Evolutionary conservation across 64 coral and sea anemone genomes (phyloP).

Genomic region (Acropora tenuis): DNA sequence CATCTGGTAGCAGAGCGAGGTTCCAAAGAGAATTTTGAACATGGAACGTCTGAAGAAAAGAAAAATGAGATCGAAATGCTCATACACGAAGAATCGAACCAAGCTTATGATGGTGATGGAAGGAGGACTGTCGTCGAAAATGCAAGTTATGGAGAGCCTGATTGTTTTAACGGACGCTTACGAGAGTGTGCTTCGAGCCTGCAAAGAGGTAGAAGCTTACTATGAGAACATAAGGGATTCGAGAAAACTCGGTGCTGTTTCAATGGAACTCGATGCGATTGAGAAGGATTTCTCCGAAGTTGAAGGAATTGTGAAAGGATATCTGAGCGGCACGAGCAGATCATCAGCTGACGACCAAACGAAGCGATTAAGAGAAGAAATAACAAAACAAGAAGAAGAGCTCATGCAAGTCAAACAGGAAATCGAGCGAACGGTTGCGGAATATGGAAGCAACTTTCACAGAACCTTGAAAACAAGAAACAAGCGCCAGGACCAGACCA

Average conservation of each 20-base stretch:
- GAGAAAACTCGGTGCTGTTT: not conserved
- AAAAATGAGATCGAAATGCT: slow-evolving; percentile 1
- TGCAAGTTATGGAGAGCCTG: slow-evolving; percentile 41
- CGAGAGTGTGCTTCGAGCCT: not conserved
- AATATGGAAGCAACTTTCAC: not conserved
- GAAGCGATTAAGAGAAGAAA: slow-evolving; percentile 10
- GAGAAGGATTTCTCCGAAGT: not conserved
- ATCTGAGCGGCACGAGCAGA: not conserved
- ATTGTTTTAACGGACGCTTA: not conserved
- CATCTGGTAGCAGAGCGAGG: no score
- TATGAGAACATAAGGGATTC: slow-evolving; percentile 6
- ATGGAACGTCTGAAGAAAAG: slow-evolving; percentile 6
- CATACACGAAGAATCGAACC: slow-evolving; percentile 17
- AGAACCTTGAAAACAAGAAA: not conserved
- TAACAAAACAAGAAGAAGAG: slow-evolving; percentile 15
- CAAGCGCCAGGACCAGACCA: not conserved
- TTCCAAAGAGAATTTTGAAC: no score
- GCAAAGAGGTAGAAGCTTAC: slow-evolving; percentile 17
- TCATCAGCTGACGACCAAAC: not conserved
- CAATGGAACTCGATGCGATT: slow-evolving; percentile 12
- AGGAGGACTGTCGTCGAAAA: slow-evolving; percentile 4
- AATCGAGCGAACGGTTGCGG: slow-evolving; percentile 7
- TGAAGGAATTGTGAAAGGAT: slow-evolving; percentile 30
- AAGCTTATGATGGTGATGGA: slow-evolving; percentile 23
- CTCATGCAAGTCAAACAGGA: not conserved